Percentiles rank a stretch among this genome's conserved stretches.
Conservation (phyloP, 2,888 invertebrate genomes). For the Diachrysia chrysitis region DNA sequence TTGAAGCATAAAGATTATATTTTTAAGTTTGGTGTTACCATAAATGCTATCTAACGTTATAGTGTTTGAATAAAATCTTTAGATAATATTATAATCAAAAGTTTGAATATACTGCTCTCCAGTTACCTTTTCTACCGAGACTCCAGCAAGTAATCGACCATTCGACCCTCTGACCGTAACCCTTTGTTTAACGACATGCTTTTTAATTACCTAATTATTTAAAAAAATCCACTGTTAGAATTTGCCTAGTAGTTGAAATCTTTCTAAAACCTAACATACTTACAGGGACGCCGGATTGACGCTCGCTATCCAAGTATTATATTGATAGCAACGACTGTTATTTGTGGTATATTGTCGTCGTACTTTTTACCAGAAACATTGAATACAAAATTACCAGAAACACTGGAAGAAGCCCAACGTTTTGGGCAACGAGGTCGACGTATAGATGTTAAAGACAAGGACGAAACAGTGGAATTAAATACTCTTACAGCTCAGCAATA, state of each 20-base stretch:
- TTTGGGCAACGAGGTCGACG: conserved; percentile 82
- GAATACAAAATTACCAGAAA: conserved; percentile 90
- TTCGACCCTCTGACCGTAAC: too few species aligned
- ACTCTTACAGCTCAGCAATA: not conserved
- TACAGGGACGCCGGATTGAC: conserved; percentile 72
- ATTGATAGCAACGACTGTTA: conserved; percentile 70
- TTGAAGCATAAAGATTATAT: too few species aligned
- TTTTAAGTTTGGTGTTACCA: too few species aligned
- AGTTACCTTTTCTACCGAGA: too few species aligned
- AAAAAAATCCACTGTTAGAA: too few species aligned
- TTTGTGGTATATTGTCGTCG: conserved; percentile 82
- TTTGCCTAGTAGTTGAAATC: not conserved
- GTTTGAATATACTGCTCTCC: too few species aligned
- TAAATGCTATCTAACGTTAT: too few species aligned
- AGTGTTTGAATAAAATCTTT: too few species aligned
- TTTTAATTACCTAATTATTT: too few species aligned
- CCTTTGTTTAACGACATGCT: too few species aligned
- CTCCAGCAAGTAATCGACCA: too few species aligned
- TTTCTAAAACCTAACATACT: conserved; percentile 20
- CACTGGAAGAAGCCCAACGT: conserved; percentile 89
- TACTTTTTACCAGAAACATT: conserved; percentile 91
- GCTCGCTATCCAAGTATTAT: conserved; percentile 66
- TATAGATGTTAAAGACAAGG: conserved; percentile 30
- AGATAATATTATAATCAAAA: too few species aligned
- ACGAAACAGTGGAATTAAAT: conserved; percentile 33